Percentiles rank a stretch among this genome's conserved stretches.
These are phyloP conservation scores for Anniella stebbinsi DNA, from an alignment of 2,797 vertebrate genomes.

Conservation along the genomic window DNA sequence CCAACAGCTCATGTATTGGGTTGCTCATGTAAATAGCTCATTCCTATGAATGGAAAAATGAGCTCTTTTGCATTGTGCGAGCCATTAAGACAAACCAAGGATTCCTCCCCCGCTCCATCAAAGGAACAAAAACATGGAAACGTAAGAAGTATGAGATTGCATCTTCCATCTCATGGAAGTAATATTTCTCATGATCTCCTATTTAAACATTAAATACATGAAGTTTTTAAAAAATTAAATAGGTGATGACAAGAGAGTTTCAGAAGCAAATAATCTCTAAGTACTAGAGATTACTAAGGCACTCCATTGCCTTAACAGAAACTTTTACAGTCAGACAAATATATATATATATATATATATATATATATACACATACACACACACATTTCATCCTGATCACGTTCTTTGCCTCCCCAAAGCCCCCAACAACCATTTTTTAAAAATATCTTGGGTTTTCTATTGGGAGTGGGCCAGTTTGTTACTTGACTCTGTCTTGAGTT, in stretches of 20 bases:
- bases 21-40: neutral
- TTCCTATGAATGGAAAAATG: neutral
- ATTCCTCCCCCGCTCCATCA: neutral
- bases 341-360: no score
- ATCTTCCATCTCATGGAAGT: conserved; percentile 60
- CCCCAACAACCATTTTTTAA: conserved; percentile 16
- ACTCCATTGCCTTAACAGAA: conserved; percentile 53
- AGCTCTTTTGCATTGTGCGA: conserved; percentile 7
- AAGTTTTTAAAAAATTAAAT: conserved; percentile 59
- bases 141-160: conserved; percentile 60
- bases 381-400: conserved; percentile 35
- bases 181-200: conserved; percentile 63
- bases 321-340: conserved; percentile 64
- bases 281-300: no score
- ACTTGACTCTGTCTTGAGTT: conserved; percentile 50
- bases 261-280: conserved; percentile 60
- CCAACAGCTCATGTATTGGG: neutral
- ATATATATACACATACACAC: no score
- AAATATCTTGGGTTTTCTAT: conserved; percentile 69
- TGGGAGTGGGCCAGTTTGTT: conserved; percentile 65
- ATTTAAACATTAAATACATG: conserved; percentile 43
- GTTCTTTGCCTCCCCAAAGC: conserved; percentile 55
- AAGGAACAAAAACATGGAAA: conserved; percentile 48
- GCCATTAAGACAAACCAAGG: conserved; percentile 48
- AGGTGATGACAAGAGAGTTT: conserved; percentile 70